Base-by-base conservation (phyloP, 2,888 invertebrate species). In the Erebia palarica region DNA sequence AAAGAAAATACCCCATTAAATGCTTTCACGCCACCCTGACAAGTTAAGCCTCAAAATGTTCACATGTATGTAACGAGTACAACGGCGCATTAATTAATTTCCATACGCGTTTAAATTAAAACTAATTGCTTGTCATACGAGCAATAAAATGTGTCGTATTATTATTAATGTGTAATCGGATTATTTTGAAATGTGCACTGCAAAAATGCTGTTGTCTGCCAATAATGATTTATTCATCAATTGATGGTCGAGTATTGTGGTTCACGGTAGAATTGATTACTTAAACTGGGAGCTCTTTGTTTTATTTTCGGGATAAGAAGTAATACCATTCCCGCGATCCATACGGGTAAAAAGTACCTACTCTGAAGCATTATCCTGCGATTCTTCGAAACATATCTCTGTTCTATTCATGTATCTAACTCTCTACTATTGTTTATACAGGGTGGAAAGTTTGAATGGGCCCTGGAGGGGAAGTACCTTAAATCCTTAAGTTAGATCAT, bases 41-140 rank as follows among this genome's bases (percentile, higher is more conserved):
- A 65, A 65, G 69, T 65, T 59, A 44, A 65, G 65, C 65, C 36
- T 10, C 49, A 51, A 65, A 57, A 14, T 51, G 42, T 65, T 69
- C 59, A 65, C 65, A 57, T 59, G 57, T 57, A 57, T 63, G 61
- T 63, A 63, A 49, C 21, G 21, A n/a, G 10, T 42, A 44, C 16
- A 9, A 9, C 36, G 61, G 5, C 13, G 27, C 21, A 63, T 63
- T 14, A 63, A 63, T 66, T 66, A 66, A 66, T 66, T 57, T 13
- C 14, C 44, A 18, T 66, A 21, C 47, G 18, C 13, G 63, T 65
- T 66, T 66, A 57, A 66, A 57, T 66, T 57, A 66, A 57, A 44
- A 66, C 65, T 66, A 66, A 66, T 66, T 66, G 65, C 65, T 57
- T 66, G 57, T 57, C 65, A 57, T 44, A 13, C 42, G 63, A 18